Conservation (phyloP, 2,888 invertebrate genomes). For the Lacanobia wlatinum region DNA sequence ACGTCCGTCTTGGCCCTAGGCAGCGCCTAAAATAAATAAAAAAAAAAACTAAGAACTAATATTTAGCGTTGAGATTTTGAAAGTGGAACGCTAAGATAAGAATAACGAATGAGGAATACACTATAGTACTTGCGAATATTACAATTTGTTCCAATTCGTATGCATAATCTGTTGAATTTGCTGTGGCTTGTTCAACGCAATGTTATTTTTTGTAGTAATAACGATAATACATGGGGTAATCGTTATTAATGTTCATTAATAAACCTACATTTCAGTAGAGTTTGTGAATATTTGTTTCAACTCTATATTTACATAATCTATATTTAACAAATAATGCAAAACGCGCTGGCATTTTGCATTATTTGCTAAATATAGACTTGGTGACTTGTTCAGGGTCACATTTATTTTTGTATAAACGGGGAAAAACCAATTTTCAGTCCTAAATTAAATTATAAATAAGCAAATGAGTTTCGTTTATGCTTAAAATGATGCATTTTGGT, state of each 20-base stretch:
- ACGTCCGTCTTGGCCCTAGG: constrained; percentile 80
- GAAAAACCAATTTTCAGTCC: not conserved
- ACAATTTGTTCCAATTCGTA: too few species aligned
- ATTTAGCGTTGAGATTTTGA: constrained; percentile 55
- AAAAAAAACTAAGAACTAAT: constrained; percentile 65
- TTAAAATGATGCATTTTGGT: too few species aligned
- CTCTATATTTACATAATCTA: too few species aligned
- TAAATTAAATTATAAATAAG: too few species aligned
- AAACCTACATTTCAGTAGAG: not conserved
- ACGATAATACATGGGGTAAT: not conserved
- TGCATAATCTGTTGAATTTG: too few species aligned
- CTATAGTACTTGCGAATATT: too few species aligned
- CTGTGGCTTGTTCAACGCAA: too few species aligned
- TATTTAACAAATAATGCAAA: too few species aligned
- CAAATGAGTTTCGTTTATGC: too few species aligned
- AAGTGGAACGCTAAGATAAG: constrained; percentile 38
- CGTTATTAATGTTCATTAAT: constrained; percentile 5
- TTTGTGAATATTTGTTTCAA: not conserved
- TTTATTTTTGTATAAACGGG: not conserved
- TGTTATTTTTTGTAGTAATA: too few species aligned
- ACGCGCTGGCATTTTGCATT: too few species aligned
- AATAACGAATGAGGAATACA: not conserved
- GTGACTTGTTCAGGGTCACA: not conserved
- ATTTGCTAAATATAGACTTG: constrained; percentile 2
- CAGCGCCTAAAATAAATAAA: constrained; percentile 78